Evolutionary conservation across 2,797 vertebrate genomes (phyloP).

Genomic region (Taeniopygia guttata): DNA sequence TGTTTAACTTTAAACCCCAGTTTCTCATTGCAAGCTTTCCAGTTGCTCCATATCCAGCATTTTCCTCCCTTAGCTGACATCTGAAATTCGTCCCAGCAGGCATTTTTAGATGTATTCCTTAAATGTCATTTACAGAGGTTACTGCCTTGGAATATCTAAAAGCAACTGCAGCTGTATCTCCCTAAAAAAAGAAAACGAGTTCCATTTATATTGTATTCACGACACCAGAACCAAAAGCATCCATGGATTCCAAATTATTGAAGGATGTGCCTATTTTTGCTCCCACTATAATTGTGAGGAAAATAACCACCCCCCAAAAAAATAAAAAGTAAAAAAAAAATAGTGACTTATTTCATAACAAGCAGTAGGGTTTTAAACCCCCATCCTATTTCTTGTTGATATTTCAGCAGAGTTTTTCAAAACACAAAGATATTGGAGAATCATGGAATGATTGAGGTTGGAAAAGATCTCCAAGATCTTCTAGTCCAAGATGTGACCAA

Average conservation of each 20-base stretch:
- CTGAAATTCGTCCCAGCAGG: not conserved
- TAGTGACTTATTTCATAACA: slow-evolving; percentile 31
- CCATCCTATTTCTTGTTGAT: not conserved
- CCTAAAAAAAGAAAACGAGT: slow-evolving; percentile 47
- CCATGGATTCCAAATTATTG: slow-evolving; percentile 50
- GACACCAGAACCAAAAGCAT: slow-evolving; percentile 29
- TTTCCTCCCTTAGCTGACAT: not conserved
- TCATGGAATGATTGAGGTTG: not conserved
- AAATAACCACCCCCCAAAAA: not conserved
- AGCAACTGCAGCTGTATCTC: slow-evolving; percentile 61
- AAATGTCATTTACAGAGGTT: slow-evolving; percentile 47
- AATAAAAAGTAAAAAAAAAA: not conserved
- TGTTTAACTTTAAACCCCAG: not conserved
- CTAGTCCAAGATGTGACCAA: not conserved
- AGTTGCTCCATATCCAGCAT: not conserved
- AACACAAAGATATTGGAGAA: not conserved
- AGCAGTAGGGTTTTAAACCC: not conserved
- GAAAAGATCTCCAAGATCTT: not conserved
- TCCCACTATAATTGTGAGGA: slow-evolving; percentile 22
- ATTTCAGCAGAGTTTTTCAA: not conserved
- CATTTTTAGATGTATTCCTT: slow-evolving; percentile 31
- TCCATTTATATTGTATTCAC: slow-evolving; percentile 50
- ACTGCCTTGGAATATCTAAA: slow-evolving; percentile 27
- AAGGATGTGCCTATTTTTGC: slow-evolving; percentile 52
- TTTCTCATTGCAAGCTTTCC: not conserved